Evolutionary conservation across 2,113 vertebrate genomes (phyloP).

Genomic region (Corvus cornix): DNA sequence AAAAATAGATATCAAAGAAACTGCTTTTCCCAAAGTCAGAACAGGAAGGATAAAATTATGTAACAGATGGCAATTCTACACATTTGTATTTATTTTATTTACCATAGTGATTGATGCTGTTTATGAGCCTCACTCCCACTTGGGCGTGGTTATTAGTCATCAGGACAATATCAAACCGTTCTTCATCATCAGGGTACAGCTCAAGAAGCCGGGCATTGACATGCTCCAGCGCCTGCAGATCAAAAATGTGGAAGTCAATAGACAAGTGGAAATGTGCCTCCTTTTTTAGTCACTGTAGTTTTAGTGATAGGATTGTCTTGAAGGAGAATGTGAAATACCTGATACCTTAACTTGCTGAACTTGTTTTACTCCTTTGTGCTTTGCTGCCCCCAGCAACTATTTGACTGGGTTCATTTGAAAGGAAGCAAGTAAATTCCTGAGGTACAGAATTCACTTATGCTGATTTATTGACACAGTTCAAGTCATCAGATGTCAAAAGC

Average conservation of each 20-base stretch:
- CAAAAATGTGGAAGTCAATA: background rate
- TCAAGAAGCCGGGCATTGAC: slow-evolving; percentile 86
- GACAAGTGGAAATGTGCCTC: background rate
- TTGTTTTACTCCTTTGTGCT: background rate
- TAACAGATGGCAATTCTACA: background rate
- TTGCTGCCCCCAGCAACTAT: background rate
- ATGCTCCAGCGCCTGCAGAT: slow-evolving; percentile 78
- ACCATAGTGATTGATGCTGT: slow-evolving; percentile 98
- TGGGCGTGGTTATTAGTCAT: slow-evolving; percentile 98
- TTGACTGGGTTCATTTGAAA: background rate
- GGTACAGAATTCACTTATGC: background rate
- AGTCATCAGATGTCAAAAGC: background rate
- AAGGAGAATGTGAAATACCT: background rate
- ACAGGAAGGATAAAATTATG: slow-evolving; percentile 12
- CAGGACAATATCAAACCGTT: slow-evolving; percentile 94
- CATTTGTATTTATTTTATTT: slow-evolving; percentile 64
- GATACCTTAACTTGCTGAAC: background rate
- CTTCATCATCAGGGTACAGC: slow-evolving; percentile 90
- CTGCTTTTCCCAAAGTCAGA: background rate
- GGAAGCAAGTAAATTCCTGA: background rate
- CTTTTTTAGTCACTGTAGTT: background rate
- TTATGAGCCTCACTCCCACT: slow-evolving; percentile 95
- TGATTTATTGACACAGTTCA: background rate
- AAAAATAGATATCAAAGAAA: slow-evolving; percentile 62
- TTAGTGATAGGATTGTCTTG: background rate